Base-by-base conservation (phyloP, 2,113 vertebrate species). In the Glaucomys volans region DNA sequence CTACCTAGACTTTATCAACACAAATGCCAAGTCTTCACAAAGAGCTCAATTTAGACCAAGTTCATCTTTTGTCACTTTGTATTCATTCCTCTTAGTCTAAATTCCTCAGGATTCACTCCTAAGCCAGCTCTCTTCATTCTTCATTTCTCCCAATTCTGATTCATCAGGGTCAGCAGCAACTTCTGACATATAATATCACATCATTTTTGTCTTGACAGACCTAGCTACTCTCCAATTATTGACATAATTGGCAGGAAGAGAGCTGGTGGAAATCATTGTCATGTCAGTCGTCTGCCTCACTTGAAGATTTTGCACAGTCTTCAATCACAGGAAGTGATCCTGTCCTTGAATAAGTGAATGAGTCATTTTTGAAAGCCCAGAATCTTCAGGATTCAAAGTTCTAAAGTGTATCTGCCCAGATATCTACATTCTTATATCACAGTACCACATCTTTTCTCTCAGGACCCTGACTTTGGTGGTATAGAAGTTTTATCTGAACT, bases 371-470 rank as follows among this genome's bases (percentile, higher is more conserved):
- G 64, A 14, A 52, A n/a, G 1, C 2, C 10, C 7, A 75, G 17
- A 18, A 4, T 2, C 8, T 81, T 87, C 32, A 47, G 16, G 4
- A 3, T 32, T 40, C n/a, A 69, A 57, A 47, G 11, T 50, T 59
- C 47, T 81, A 44, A 54, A 64, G 14, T 40, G 6, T 4, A 66
- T 57, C 66, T 17, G 47, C 7, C 8, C 12, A 52, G 28, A 44
- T 35, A 11, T n/a, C 11, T 5, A 11, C n/a, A 69, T 20, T 10
- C 5, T 6, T 28, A 52, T 62, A 7, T 85, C 59, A 44, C 2
- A 0, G 0, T 50, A 4, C 2, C 42, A n/a, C 7, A 5, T 8
- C 4, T 91, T 47, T 37, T 18, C 2, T 30, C 11, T 90, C 20
- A 66, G 44, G 10, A 80, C 17, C 37, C 30, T 44, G 66, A 72